A percentile compares a stretch with the other conserved stretches of the same genome.
Conservation (phyloP, 2,888 invertebrate species). For the Caenorhabditis sinica region DNA sequence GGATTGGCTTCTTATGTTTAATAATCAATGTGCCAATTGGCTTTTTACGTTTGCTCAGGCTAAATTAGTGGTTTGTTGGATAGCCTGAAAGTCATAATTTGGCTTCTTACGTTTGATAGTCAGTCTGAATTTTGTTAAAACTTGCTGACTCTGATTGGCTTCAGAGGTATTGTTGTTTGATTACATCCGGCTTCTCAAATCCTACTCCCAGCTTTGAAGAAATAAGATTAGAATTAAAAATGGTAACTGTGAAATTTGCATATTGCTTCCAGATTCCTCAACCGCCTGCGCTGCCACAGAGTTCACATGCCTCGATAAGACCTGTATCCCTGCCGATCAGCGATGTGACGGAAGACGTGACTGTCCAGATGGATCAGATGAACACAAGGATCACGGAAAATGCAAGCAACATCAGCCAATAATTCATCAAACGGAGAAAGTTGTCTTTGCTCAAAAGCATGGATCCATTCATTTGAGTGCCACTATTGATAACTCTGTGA, state of each 20-base stretch:
- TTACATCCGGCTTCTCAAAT: too few species aligned
- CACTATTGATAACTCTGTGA: conserved; percentile 68
- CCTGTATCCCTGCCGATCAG: conserved; percentile 71
- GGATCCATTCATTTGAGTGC: conserved; percentile 73
- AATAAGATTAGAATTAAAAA: neutral
- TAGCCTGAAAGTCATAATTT: too few species aligned
- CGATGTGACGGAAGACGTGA: conserved; percentile 93
- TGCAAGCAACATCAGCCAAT: conserved; percentile 74
- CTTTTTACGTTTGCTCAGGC: too few species aligned
- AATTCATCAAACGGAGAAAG: conserved; percentile 72
- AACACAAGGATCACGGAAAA: conserved; percentile 85
- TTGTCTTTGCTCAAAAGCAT: conserved; percentile 68
- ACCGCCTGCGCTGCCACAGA: conserved; percentile 70
- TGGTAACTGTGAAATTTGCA: neutral
- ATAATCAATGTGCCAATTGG: too few species aligned
- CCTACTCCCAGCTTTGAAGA: too few species aligned
- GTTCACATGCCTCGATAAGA: conserved; percentile 76
- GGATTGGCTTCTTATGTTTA: too few species aligned
- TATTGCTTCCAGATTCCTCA: conserved; percentile 70
- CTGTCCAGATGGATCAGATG: conserved; percentile 94
- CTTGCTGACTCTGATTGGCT: too few species aligned
- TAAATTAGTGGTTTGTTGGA: too few species aligned
- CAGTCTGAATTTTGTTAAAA: too few species aligned
- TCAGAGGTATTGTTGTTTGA: too few species aligned
- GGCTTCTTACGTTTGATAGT: too few species aligned